phyloP scores from a whole-genome alignment of 64 coral and sea anemone genomes.

The Stylophora pistillata region DNA sequence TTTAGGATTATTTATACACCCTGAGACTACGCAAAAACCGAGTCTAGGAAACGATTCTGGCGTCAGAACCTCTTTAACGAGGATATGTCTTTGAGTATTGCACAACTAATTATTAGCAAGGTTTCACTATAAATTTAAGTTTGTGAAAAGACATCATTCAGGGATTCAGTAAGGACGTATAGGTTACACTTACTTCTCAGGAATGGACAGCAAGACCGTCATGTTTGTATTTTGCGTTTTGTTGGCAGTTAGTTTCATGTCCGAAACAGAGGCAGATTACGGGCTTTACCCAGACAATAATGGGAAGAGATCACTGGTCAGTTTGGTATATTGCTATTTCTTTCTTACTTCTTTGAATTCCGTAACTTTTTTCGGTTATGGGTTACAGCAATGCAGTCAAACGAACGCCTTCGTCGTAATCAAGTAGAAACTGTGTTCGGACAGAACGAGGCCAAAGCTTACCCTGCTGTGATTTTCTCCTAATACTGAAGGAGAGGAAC shows the following conservation, averaged over 20 bases:
- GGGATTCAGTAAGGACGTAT: not conserved
- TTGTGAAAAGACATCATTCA: not conserved
- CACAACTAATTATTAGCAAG: no score
- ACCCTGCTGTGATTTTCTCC: no score
- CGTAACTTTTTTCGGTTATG: not conserved
- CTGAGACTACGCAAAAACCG: no score
- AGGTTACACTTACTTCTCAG: not conserved
- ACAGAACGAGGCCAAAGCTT: no score
- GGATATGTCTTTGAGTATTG: no score
- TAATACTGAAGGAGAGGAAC: no score
- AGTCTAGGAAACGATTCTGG: no score
- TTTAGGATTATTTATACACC: no score
- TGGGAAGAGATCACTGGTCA: not conserved
- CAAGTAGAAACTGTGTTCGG: no score
- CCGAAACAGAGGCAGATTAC: not conserved
- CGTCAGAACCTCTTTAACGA: no score
- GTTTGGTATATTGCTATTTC: not conserved
- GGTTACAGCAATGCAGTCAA: no score
- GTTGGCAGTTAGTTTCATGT: not conserved
- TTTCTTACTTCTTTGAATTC: not conserved
- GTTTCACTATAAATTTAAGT: not conserved
- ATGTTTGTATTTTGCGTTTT: not conserved
- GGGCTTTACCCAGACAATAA: not conserved
- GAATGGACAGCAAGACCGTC: not conserved
- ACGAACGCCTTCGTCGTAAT: no score